A percentile compares a stretch with the other conserved stretches of the same genome.
These are phyloP conservation scores for Apis cerana DNA, from an alignment of 1,140 invertebrate genomes.

Conservation along the genomic window DNA sequence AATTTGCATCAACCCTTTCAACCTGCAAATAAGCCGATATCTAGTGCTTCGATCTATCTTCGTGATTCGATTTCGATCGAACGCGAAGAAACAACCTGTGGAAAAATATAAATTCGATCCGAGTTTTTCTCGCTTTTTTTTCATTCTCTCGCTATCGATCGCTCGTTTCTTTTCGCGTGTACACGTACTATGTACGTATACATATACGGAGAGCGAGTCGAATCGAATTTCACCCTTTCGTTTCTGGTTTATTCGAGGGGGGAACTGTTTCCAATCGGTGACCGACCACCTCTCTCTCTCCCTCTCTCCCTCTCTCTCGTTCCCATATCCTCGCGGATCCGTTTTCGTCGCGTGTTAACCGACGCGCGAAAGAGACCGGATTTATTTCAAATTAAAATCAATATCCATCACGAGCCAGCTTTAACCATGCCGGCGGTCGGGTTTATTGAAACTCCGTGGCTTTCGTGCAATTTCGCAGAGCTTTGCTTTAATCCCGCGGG, in stretches of 20 bases:
- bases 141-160: neutral
- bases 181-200: too few species aligned
- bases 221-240: too few species aligned
- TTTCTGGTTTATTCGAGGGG: neutral
- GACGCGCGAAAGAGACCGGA: conserved; percentile 49
- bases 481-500: conserved; percentile 74
- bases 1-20: too few species aligned
- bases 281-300: neutral
- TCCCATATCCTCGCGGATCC: neutral
- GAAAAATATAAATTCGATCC: too few species aligned
- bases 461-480: conserved; percentile 74
- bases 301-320: neutral
- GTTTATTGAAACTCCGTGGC: conserved; percentile 74
- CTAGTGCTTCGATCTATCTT: too few species aligned
- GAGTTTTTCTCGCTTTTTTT: too few species aligned
- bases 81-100: too few species aligned
- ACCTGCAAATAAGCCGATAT: too few species aligned
- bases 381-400: conserved; percentile 73
- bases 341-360: conserved; percentile 20
- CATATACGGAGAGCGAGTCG: too few species aligned
- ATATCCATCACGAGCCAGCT: conserved; percentile 57
- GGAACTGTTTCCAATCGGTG: neutral
- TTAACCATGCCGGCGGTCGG: conserved; percentile 36
- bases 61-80: too few species aligned
- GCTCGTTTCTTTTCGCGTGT: neutral